Evolutionary conservation across 2,113 vertebrate species (phyloP).

Genomic region (Thomomys bottae): DNA sequence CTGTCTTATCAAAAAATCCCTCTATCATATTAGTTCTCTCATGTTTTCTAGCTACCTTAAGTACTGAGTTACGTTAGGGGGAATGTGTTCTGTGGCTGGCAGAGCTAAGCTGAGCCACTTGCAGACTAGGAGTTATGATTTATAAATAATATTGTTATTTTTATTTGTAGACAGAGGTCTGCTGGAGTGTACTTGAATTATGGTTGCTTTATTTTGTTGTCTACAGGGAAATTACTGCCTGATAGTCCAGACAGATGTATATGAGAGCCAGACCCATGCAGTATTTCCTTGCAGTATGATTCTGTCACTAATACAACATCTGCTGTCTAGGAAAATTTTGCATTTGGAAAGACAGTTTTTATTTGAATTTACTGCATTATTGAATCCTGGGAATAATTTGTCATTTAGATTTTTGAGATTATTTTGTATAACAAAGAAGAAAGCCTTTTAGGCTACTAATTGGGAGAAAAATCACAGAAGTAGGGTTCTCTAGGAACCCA

Average conservation of each 20-base stretch:
- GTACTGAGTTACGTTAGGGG: neutral
- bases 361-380: neutral
- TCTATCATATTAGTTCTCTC: neutral
- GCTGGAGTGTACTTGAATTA: constrained; percentile 4
- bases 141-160: neutral
- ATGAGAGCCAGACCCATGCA: neutral
- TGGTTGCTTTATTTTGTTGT: constrained; percentile 4
- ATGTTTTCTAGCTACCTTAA: neutral
- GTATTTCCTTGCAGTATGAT: neutral
- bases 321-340: constrained; percentile 4
- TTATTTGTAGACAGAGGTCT: neutral
- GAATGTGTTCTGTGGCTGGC: neutral
- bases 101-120: neutral
- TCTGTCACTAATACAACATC: neutral
- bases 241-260: constrained; percentile 35
- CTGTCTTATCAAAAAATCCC: neutral
- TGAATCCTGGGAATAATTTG: neutral
- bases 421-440: constrained; percentile 26
- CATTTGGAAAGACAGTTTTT: constrained; percentile 52
- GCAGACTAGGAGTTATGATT: neutral
- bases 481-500: neutral
- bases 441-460: neutral
- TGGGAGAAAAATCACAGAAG: neutral
- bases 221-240: constrained; percentile 40
- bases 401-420: neutral